Percentiles rank a stretch among this genome's conserved stretches.
phyloP scores from a whole-genome alignment of 2,797 vertebrate species.

The Aselliscus stoliczkanus region DNA sequence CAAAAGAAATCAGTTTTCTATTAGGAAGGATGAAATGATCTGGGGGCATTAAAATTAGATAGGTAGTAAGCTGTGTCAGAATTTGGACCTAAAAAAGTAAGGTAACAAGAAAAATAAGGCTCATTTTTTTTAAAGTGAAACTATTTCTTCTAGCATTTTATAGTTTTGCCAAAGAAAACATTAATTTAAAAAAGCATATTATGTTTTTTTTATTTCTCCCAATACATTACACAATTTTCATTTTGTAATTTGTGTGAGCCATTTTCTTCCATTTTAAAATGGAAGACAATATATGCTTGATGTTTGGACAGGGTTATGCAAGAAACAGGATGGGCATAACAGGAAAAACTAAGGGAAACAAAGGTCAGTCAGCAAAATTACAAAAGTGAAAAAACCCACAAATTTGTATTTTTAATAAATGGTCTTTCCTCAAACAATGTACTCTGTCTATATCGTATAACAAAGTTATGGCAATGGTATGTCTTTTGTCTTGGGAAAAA shows the following conservation, averaged over 20 bases:
- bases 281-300: fast-evolving
- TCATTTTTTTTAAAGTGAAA: not conserved
- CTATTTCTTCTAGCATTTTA: not conserved
- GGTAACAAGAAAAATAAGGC: not conserved
- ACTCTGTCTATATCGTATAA: not conserved
- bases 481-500: not conserved
- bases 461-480: not conserved
- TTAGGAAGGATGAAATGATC: not conserved
- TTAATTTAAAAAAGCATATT: not conserved
- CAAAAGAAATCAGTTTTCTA: not conserved
- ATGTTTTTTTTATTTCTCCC: not conserved
- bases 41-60: not conserved
- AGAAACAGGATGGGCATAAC: not conserved
- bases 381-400: not conserved
- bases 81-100: not conserved
- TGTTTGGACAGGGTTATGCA: not conserved
- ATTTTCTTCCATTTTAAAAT: not conserved
- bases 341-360: not conserved
- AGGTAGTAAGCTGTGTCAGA: not conserved
- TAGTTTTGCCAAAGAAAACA: not conserved
- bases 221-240: not conserved
- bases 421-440: not conserved
- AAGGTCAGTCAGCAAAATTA: not conserved
- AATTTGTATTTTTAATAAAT: not conserved
- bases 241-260: not conserved